Evolutionary conservation across 2,113 vertebrate species (phyloP), one percentile per base, ranked within the genome.

Genomic region (Sclerurus mexicanus): DNA sequence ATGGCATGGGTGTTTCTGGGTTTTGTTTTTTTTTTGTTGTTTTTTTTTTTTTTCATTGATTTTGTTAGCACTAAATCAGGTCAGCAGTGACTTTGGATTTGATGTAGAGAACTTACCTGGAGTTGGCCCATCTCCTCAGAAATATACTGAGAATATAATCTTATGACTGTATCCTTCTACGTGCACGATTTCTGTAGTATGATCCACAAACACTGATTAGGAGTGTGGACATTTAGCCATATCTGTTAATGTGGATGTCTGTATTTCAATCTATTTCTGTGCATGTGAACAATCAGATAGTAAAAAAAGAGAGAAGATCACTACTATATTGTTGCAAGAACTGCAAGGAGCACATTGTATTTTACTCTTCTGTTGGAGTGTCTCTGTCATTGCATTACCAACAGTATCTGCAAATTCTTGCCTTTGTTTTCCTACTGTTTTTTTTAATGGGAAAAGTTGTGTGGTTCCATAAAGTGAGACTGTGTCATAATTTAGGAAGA

Each of bases 271-370:
- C 19, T 59, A 3, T 82, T 85, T 52, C 64, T 87, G 60, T 35
- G 30, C 33, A 15, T 42, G 17, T 63, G 55, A 78, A 63, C 12
- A n/a, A 33, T 33, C 24, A 25, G 18, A 25, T 2, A 44, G 13
- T 12, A 66, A 79, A 76, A 52, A 13, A 22, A n/a, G 17, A 39
- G 13, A 31, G 40, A 60, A 53, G 20, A 21, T 67, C 15, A 3
- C 23, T 75, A 19, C 16, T 60, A 6, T n/a, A 6, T 10, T 37
- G 31, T 39, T 40, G 13, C 52, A 64, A 27, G 37, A 62, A 50
- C 19, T 76, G 37, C 2, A 4, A 92, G 31, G 39, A 59, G 4
- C 0, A 1, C 3, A 0, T 75, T 83, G 7, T 53, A 27, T 56
- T 93, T 86, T 42, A 27, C 1, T 1, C 8, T 49, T 68, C 20